Evolutionary conservation across 2,797 vertebrate species (phyloP).

Genomic region (Ibycter americanus): DNA sequence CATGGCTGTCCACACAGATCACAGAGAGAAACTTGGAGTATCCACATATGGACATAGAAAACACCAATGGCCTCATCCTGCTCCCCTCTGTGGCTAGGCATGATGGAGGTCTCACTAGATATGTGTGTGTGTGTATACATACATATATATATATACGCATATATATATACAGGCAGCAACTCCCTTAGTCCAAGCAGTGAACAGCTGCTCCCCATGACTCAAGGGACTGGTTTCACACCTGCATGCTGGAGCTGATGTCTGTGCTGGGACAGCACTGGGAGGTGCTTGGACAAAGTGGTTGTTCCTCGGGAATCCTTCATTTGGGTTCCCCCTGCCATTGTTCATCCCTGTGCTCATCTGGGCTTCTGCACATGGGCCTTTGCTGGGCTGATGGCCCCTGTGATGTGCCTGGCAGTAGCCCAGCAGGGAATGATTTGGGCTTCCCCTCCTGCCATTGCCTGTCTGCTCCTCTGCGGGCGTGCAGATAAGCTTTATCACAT

Average conservation of each 20-base stretch:
- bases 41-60: not conserved
- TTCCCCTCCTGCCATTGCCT: not conserved
- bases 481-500: not conserved
- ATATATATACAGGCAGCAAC: not conserved
- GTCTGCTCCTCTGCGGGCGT: not conserved
- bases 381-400: not conserved
- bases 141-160: no score
- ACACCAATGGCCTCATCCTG: not conserved
- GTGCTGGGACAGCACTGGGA: no score
- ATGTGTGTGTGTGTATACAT: no score
- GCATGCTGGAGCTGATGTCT: not conserved
- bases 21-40: not conserved
- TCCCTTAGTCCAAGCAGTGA: no score
- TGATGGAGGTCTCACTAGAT: not conserved
- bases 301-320: not conserved
- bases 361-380: not conserved
- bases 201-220: rapidly evolving
- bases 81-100: not conserved
- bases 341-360: not conserved
- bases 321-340: not conserved
- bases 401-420: not conserved
- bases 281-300: not conserved
- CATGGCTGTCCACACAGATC: not conserved
- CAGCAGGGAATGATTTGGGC: not conserved
- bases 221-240: not conserved